These are phyloP conservation scores for Moxostoma hubbsi DNA, from an alignment of 2,797 vertebrate genomes.

Conservation along the genomic window DNA sequence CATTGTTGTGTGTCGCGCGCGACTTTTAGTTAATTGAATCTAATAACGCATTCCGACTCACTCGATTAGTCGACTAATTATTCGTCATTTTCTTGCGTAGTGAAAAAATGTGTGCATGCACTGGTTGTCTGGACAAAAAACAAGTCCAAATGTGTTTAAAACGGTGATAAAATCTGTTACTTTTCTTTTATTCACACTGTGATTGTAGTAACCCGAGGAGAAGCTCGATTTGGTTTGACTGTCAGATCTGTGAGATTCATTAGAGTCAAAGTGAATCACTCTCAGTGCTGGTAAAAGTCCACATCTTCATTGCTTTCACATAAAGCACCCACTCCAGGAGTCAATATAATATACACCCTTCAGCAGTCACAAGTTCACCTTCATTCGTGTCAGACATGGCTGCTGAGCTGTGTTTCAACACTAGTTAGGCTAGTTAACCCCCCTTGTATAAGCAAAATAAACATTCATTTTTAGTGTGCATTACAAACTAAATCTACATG, in stretches of 20 bases:
- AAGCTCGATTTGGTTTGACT: slow-evolving; percentile 12
- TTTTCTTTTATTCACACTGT: neutral
- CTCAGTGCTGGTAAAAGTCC: neutral
- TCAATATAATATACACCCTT: neutral
- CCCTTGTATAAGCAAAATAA: no score
- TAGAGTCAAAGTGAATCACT: slow-evolving; percentile 6
- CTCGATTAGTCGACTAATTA: neutral
- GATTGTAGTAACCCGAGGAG: slow-evolving; percentile 11
- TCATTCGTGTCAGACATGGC: neutral
- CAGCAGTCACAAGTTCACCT: neutral
- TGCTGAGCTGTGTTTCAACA: neutral
- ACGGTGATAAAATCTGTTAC: neutral
- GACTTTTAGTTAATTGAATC: neutral
- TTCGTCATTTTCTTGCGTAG: neutral
- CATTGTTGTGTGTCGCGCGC: no score
- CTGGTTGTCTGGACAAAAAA: neutral
- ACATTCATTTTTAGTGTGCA: no score
- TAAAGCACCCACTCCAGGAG: neutral
- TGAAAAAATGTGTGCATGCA: neutral
- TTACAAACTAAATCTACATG: no score
- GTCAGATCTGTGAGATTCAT: slow-evolving; percentile 20
- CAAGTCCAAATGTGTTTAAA: neutral
- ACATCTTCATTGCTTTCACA: neutral
- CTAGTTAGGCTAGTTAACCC: no score
- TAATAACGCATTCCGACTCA: neutral